Evolutionary conservation across 2,888 invertebrate species (phyloP).

Genomic region (Hypolimnas misippus): DNA sequence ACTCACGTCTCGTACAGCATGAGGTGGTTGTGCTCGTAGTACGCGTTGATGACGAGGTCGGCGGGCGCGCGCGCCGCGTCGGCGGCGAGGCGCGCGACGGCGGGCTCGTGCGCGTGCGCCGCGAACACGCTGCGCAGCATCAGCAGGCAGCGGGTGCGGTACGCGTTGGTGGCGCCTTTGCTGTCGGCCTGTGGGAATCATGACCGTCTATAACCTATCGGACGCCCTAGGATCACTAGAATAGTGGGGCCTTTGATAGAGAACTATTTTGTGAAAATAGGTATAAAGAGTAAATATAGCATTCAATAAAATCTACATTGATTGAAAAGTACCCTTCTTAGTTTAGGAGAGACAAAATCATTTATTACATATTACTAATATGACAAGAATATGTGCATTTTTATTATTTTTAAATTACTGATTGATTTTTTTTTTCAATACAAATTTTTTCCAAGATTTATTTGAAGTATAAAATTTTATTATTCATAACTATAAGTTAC

Average conservation of each 20-base stretch:
- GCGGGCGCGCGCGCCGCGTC: conserved; percentile 50
- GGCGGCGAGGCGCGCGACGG: conserved; percentile 15
- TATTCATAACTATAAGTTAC: conserved; percentile 2
- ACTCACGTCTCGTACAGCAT: conserved; percentile 75
- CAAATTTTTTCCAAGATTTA: not conserved
- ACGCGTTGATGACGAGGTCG: conserved; percentile 59
- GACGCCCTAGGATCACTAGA: too few species aligned
- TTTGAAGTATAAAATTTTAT: not conserved
- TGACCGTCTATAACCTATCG: too few species aligned
- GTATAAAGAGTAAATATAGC: too few species aligned
- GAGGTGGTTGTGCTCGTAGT: conserved; percentile 60
- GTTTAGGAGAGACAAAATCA: too few species aligned
- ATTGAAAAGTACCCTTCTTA: too few species aligned
- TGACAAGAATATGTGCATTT: too few species aligned
- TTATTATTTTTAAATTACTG: too few species aligned
- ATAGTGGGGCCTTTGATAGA: too few species aligned
- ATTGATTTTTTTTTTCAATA: too few species aligned
- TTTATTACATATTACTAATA: too few species aligned
- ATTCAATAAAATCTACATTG: too few species aligned
- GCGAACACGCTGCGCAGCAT: conserved; percentile 49
- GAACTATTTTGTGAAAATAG: not conserved
- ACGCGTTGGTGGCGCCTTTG: not conserved
- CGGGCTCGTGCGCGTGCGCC: conserved; percentile 34
- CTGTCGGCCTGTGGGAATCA: not conserved
- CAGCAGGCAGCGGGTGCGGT: conserved; percentile 40